Base-by-base conservation (phyloP, 1,140 invertebrate genomes). In the Musca domestica region DNA sequence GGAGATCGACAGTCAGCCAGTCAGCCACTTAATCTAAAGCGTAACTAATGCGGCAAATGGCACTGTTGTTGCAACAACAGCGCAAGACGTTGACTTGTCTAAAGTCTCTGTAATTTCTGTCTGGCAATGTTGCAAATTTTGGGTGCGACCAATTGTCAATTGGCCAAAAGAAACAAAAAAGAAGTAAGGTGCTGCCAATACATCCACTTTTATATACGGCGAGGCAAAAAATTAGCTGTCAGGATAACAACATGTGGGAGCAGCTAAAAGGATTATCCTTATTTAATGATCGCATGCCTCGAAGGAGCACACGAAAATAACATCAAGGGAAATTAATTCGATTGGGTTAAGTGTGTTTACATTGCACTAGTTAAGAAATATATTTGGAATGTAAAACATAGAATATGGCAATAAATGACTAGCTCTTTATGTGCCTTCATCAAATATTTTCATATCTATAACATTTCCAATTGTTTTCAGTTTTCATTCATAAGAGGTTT, bases 241-340 rank as follows among this genome's bases (percentile, higher is more conserved):
- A 61, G 27, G 25, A 61, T 61, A 61, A 25, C 23, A 56, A 27
- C 25, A 30, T 58, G 27, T 41, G 22, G 56, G 56, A 34, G 56
- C 56, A 61, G 56, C 56, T 61, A 61, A 61, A 34, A 34, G 56
- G 27, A 61, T 61, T 61, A 61, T 61, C 56, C 56, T 61, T 61
- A 34, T 58, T n/a, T 54, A n/a, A 41, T 41, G 34, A 41, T 56
- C 34, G 56, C 30, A 41, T 17, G 30, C 20, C 6, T 20, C 17
- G 20, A 51, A 51, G 9, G 48, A 19, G 48, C 17, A 51, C 19
- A 20, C n/a, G 54, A 61, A 61, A 61, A 61, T 22, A 61, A 34
- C 34, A 41, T 41, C 34, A 30, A n/a, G 7, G 27, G 41, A 61
- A 61, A 17, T 34, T 41, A 61, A 61, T 61, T 27, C 56, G 9